A percentile compares a stretch with the other conserved stretches of the same genome.
Conservation (phyloP, 2,797 vertebrate genomes). For the Helicolenus hilgendorfi region DNA sequence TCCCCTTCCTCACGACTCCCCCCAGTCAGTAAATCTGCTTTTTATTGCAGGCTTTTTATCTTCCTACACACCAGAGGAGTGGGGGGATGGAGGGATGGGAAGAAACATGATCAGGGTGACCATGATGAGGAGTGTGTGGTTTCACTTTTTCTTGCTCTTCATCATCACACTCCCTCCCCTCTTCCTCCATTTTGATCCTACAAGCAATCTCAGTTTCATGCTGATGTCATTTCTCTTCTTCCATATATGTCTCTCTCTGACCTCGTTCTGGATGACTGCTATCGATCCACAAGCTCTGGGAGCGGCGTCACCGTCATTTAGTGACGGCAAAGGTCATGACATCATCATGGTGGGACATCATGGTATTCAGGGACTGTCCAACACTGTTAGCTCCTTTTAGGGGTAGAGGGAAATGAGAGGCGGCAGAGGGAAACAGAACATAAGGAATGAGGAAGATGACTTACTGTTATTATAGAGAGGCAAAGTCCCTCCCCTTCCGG, state of each 20-base stretch:
- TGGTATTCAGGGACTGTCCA: background rate
- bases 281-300: conserved; percentile 41
- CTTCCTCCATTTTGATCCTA: conserved; percentile 34
- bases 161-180: conserved; percentile 18
- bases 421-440: background rate
- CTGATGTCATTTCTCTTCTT: conserved; percentile 7
- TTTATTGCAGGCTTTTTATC: conserved; percentile 72
- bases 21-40: conserved; percentile 71
- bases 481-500: too few species aligned
- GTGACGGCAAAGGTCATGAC: conserved; percentile 14
- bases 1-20: conserved; percentile 10
- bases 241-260: conserved; percentile 10
- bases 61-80: conserved; percentile 27
- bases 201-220: conserved; percentile 16
- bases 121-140: conserved; percentile 27
- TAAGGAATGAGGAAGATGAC: background rate
- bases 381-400: background rate
- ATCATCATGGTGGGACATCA: conserved; percentile 13
- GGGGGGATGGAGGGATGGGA: background rate
- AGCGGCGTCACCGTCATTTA: background rate
- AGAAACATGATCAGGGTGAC: conserved; percentile 42
- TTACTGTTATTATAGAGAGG: too few species aligned
- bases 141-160: conserved; percentile 41
- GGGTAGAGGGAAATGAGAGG: background rate
- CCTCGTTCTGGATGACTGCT: conserved; percentile 22